These are phyloP conservation scores for Cyanoramphus novaezelandiae DNA, from an alignment of 2,113 vertebrate species.

Conservation along the genomic window DNA sequence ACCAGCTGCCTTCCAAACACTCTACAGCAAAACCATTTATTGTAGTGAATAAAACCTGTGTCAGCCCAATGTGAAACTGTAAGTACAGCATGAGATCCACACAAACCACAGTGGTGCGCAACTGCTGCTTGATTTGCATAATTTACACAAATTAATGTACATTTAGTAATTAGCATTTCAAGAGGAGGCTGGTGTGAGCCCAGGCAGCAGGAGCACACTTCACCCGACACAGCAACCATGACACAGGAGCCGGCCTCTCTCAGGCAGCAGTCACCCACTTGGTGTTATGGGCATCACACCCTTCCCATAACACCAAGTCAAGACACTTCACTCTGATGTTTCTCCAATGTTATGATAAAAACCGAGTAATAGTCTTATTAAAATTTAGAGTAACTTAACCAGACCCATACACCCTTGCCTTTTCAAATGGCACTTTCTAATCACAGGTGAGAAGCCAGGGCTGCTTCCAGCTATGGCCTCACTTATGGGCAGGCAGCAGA, in stretches of 20 bases:
- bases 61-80: constrained; percentile 55
- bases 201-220: not conserved
- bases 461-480: not conserved
- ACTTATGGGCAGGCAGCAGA: not conserved
- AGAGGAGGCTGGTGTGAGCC: constrained; percentile 42
- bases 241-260: not conserved
- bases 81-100: constrained; percentile 57
- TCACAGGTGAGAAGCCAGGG: not conserved
- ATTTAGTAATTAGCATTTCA: constrained; percentile 66
- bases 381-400: not conserved
- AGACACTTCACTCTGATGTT: not conserved
- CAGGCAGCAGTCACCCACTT: not conserved
- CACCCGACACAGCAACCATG: fast-evolving
- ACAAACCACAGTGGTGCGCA: constrained; percentile 47
- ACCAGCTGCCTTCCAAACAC: constrained; percentile 59
- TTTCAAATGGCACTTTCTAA: not conserved
- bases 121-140: constrained; percentile 64
- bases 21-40: constrained; percentile 50
- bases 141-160: constrained; percentile 74
- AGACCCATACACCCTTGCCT: not conserved
- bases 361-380: fast-evolving
- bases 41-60: constrained; percentile 37
- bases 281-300: not conserved
- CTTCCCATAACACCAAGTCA: not conserved
- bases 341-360: not conserved